phyloP scores from a whole-genome alignment of 2,888 invertebrate genomes.

The Philereme vetulata region DNA sequence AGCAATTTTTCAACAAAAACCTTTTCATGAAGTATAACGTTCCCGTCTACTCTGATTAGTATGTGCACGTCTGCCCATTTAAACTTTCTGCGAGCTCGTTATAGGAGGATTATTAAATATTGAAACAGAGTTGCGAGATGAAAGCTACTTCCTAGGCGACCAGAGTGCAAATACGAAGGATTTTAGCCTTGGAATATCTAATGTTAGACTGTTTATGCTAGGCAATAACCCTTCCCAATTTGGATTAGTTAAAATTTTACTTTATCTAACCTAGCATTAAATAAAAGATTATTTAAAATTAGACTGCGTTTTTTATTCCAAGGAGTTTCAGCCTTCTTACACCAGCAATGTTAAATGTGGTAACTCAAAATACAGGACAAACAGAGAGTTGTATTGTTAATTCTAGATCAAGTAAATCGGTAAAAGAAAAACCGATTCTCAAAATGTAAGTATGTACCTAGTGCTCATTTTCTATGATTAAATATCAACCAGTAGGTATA shows the following conservation, averaged over 20 bases:
- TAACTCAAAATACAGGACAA: no score
- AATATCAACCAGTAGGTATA: no score
- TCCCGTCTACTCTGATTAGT: conserved; percentile 25
- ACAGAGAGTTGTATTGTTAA: no score
- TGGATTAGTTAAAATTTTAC: conserved; percentile 1
- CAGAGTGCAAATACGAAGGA: conserved; percentile 57
- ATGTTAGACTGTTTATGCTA: not conserved
- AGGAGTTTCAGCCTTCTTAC: no score
- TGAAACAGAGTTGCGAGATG: conserved; percentile 75
- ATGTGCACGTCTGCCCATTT: conserved; percentile 65
- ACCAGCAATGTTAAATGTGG: no score
- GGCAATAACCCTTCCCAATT: conserved; percentile 5
- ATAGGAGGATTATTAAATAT: conserved; percentile 82
- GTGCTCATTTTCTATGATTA: no score
- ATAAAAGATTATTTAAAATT: no score
- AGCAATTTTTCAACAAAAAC: not conserved
- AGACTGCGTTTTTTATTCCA: no score
- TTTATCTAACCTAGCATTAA: no score
- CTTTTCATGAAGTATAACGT: conserved; percentile 9
- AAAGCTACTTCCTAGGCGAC: conserved; percentile 75
- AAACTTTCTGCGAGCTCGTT: conserved; percentile 81
- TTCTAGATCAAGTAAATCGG: no score
- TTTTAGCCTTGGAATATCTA: conserved; percentile 6
- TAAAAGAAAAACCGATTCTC: no score
- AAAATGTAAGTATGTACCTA: no score